Conservation (phyloP, 2,113 vertebrate genomes). For the Microcebus murinus region DNA sequence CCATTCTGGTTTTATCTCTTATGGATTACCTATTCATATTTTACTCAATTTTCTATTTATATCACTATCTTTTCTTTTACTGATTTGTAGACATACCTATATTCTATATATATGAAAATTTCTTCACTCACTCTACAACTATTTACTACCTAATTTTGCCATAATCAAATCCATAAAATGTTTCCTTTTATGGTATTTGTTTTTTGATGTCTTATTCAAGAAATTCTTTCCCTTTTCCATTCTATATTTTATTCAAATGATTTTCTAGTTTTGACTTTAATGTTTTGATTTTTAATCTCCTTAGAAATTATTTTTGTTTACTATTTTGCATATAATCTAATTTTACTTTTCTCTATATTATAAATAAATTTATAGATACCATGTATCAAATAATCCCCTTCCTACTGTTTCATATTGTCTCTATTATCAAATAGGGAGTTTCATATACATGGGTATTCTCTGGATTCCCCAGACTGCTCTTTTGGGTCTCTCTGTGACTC, state of each 20-base stretch:
- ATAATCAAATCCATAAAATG: background rate
- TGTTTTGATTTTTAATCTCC: constrained; percentile 8
- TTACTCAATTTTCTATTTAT: background rate
- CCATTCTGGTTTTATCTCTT: background rate
- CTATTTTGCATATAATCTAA: background rate
- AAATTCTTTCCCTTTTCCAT: background rate
- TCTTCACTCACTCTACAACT: background rate
- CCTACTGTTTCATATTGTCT: background rate
- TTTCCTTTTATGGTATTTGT: background rate
- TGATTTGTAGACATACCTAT: background rate
- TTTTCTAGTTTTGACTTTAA: background rate
- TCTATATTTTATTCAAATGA: background rate
- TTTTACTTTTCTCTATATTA: background rate
- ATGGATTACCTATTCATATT: background rate
- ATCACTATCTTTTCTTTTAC: background rate
- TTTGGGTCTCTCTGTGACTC: background rate
- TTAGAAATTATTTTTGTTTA: background rate
- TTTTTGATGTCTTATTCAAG: background rate
- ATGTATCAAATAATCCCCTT: background rate
- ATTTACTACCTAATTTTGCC: background rate
- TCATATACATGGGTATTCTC: background rate
- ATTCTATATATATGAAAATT: background rate
- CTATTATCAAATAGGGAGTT: background rate
- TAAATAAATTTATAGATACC: background rate
- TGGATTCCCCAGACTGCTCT: background rate